These are phyloP conservation scores for Sinonovacula constricta DNA, from an alignment of 1,140 invertebrate genomes.

Conservation along the genomic window DNA sequence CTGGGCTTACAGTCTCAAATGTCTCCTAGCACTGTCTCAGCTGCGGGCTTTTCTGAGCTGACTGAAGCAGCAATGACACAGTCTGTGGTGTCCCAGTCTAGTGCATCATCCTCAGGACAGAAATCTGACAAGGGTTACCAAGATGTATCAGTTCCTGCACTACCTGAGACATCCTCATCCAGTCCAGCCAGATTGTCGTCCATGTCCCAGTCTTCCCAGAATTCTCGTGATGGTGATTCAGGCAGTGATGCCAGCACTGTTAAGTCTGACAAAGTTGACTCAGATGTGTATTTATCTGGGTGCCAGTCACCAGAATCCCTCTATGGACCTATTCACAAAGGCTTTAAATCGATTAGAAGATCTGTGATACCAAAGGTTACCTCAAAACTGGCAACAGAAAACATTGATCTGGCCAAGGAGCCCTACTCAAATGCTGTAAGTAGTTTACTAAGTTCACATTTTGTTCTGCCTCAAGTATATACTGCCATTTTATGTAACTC, in stretches of 20 bases:
- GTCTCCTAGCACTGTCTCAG: conserved; percentile 18
- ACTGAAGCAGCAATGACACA: conserved; percentile 7
- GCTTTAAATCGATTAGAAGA: conserved; percentile 57
- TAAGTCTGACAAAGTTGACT: conserved; percentile 35
- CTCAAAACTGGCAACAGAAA: conserved; percentile 76
- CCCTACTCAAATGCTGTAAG: conserved; percentile 76
- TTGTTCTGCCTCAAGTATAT: no score
- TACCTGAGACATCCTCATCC: neutral
- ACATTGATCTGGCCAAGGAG: conserved; percentile 76
- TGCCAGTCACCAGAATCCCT: conserved; percentile 35
- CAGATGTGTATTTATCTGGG: conserved; percentile 3
- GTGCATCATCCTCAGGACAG: neutral
- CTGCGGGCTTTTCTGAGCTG: neutral
- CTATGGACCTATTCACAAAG: conserved; percentile 47
- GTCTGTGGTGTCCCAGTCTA: conserved; percentile 11
- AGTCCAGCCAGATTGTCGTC: conserved; percentile 16
- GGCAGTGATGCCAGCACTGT: conserved; percentile 45
- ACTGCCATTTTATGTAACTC: no score
- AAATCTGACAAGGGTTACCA: no score
- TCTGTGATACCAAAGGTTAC: conserved; percentile 71
- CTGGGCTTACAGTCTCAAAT: conserved; percentile 49
- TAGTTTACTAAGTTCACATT: no score
- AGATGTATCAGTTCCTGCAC: no score
- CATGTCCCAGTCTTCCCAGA: conserved; percentile 32
- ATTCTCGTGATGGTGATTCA: conserved; percentile 45